Percentiles rank a stretch among this genome's conserved stretches.
These are phyloP conservation scores for Entosphenus tridentatus DNA, from an alignment of 2,113 vertebrate genomes.

Conservation along the genomic window DNA sequence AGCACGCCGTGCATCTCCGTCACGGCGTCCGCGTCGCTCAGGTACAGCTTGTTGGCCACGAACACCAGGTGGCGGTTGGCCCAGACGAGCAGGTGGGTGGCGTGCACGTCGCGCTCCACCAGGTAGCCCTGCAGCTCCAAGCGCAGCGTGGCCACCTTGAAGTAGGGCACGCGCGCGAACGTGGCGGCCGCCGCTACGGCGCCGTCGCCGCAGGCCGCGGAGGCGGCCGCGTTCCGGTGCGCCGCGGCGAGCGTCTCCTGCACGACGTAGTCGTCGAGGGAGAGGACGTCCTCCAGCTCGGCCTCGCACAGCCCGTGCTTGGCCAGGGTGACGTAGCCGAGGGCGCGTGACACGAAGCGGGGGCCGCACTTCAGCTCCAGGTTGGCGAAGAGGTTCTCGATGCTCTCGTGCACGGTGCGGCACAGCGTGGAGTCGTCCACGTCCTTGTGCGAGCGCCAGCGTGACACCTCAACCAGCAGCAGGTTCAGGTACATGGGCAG, in stretches of 20 bases:
- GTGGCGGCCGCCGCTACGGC: neutral
- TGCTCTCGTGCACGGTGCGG: conserved; percentile 82
- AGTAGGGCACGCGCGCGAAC: conserved; percentile 52
- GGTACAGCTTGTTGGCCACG: conserved; percentile 82
- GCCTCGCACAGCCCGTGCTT: conserved; percentile 76
- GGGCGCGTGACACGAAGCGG: conserved; percentile 54
- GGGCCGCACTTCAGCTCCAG: conserved; percentile 63
- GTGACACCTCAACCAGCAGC: conserved; percentile 72
- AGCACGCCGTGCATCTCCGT: conserved; percentile 82
- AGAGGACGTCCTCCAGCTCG: conserved; percentile 80
- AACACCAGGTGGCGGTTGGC: conserved; percentile 85
- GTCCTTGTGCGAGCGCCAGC: conserved; percentile 90
- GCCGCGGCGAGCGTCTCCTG: conserved; percentile 42
- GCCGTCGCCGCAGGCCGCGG: neutral
- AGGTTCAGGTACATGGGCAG: conserved; percentile 96
- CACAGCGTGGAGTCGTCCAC: conserved; percentile 73
- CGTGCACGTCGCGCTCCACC: conserved; percentile 70
- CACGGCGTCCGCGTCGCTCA: conserved; percentile 54
- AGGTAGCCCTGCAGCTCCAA: conserved; percentile 79
- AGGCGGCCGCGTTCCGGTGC: conserved; percentile 38
- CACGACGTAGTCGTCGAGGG: conserved; percentile 75
- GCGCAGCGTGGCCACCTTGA: conserved; percentile 64
- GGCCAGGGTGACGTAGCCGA: conserved; percentile 89
- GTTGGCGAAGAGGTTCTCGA: conserved; percentile 82
- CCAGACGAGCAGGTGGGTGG: conserved; percentile 73